phyloP scores from a whole-genome alignment of 1,140 invertebrate genomes.

The Drosophila sulfurigaster region DNA sequence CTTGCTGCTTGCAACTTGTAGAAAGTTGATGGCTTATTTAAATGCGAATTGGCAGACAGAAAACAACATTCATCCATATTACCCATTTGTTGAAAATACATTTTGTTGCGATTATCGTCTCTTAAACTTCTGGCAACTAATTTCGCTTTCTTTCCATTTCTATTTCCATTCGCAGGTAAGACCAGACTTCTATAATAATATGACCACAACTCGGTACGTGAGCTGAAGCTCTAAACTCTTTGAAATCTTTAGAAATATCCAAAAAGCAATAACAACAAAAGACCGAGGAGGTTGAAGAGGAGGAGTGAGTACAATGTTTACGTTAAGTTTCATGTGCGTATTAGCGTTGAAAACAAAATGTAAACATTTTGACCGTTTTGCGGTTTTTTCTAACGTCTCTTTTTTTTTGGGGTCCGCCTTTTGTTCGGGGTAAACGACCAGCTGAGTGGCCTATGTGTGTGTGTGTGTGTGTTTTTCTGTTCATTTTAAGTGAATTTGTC shows the following conservation, averaged over 20 bases:
- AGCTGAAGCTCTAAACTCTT: constrained; percentile 35
- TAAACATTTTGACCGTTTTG: constrained; percentile 73
- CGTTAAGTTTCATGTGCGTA: constrained; percentile 59
- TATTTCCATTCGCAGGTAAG: constrained; percentile 64
- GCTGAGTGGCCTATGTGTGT: constrained; percentile 26
- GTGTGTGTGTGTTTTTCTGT: background rate
- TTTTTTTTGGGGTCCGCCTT: constrained; percentile 20
- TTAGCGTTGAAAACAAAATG: constrained; percentile 73
- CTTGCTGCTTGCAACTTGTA: constrained; percentile 25
- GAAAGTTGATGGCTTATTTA: constrained; percentile 66
- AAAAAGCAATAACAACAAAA: constrained; percentile 8
- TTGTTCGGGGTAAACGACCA: constrained; percentile 72
- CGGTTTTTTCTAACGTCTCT: constrained; percentile 26
- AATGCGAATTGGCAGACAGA: constrained; percentile 43
- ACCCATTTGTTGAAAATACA: constrained; percentile 43
- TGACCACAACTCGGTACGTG: constrained; percentile 64
- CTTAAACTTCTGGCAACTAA: constrained; percentile 51
- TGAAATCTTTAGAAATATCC: constrained; percentile 19
- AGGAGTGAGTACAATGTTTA: constrained; percentile 8
- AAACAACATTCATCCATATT: constrained; percentile 31
- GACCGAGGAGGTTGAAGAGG: background rate
- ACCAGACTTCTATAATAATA: constrained; percentile 43
- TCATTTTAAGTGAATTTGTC: constrained; percentile 47
- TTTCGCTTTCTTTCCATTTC: constrained; percentile 72
- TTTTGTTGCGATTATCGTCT: constrained; percentile 29